Base-by-base conservation (phyloP, 2,888 invertebrate genomes). In the Scrobipalpa atriplicella region DNA sequence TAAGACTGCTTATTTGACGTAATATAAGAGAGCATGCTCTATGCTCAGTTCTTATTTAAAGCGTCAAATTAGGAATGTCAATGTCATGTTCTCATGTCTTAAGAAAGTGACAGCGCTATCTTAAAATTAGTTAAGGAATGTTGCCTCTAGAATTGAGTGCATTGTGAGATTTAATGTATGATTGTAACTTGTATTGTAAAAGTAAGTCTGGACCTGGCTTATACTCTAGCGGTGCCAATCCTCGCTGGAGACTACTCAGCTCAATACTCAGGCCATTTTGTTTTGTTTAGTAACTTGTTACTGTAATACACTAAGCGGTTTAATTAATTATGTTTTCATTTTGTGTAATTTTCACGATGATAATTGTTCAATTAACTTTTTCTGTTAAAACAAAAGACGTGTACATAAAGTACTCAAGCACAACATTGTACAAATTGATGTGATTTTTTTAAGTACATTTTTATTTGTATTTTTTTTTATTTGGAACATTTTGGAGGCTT, bases 401-500 rank as follows among this genome's bases (percentile, higher is more conserved):
- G 66, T 64, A 66, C 66, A 64, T 64, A 62, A 66, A 39, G 68
- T 66, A 66, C 68, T 68, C 66, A 66, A 54, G 64, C 67, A 65
- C 51, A 62, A 67, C 29, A 41, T 79, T 87, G 86, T 89, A 88
- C 83, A 86, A 87, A 86, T 82, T 78, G 77, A 79, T 81, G 82
- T 84, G 79, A 83, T 81, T 85, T 85, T 66, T 79, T 81, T 80
- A 76, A 81, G 78, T 81, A 79, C 79, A 79, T 79, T 82, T 81
- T 81, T 82, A 56, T 85, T 85, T 79, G 78, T 82, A 76, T 78
- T 78, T 75, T 73, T 79, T 81, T 79, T 82, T 76, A 80, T 83
- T 87, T 85, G 82, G 78, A 81, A 85, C 82, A 81, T 82, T 88
- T 87, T 92, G 89, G 92, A 92, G 92, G 92, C 92, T 92, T 92